phyloP scores from a whole-genome alignment of 2,797 vertebrate genomes.

The Anableps anableps region DNA sequence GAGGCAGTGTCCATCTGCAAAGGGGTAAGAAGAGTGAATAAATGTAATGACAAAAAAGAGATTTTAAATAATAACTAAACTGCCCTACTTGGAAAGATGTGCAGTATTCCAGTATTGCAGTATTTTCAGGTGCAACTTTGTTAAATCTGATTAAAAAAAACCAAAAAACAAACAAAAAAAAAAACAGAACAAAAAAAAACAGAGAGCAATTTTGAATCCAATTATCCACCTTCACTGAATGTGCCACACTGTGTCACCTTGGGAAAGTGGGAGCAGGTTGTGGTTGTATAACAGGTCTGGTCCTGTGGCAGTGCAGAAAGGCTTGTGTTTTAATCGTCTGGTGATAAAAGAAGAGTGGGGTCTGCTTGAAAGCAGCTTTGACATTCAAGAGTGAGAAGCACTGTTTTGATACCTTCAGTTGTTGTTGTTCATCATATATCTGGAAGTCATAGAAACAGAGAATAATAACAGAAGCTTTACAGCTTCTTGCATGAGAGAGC shows the following conservation, averaged over 20 bases:
- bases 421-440: not conserved
- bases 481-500: not conserved
- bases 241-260: not conserved
- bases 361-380: not conserved
- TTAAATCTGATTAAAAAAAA: not conserved
- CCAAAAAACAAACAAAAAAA: no score
- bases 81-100: not conserved
- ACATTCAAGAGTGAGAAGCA: not conserved
- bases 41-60: not conserved
- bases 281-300: not conserved
- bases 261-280: not conserved
- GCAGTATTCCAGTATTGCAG: not conserved
- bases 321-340: not conserved
- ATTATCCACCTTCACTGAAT: not conserved
- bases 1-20: conserved; percentile 99
- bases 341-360: not conserved
- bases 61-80: not conserved
- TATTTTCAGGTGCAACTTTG: not conserved
- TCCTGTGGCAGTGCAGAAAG: not conserved
- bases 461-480: not conserved
- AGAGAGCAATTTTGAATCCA: conserved; percentile 1
- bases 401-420: not conserved
- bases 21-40: conserved; percentile 83
- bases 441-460: not conserved
- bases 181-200: not conserved